Percentiles rank a stretch among this genome's conserved stretches.
Evolutionary conservation across 2,888 invertebrate genomes (phyloP).

Genomic region (Aporophyla nigra): DNA sequence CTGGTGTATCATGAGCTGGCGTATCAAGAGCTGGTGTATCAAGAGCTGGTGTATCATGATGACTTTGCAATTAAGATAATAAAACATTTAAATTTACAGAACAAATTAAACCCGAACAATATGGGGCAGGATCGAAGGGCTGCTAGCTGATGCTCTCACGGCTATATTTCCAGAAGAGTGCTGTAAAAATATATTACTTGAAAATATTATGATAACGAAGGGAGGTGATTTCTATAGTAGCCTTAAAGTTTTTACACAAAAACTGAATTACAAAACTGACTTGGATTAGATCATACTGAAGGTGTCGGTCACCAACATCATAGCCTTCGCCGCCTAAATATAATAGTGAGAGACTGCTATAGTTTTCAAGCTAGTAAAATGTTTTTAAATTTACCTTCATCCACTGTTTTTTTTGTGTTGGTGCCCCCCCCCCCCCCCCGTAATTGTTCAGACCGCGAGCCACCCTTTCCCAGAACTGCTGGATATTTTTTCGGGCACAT

Average conservation of each 20-base stretch:
- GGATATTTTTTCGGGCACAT: no score
- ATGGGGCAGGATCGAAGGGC: neutral
- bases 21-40: neutral
- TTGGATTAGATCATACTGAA: neutral
- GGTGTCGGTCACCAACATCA: neutral
- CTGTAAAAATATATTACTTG: neutral
- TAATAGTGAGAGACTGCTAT: neutral
- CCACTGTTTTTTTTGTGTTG: no score
- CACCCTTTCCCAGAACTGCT: no score
- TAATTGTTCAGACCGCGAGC: no score
- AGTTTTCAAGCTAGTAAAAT: no score
- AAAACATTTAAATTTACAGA: no score
- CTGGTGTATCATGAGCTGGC: neutral
- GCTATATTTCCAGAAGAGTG: neutral
- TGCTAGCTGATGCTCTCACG: neutral
- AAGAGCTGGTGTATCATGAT: neutral
- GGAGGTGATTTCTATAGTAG: neutral
- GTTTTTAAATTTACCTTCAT: no score
- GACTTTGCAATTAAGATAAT: neutral
- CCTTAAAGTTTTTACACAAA: neutral
- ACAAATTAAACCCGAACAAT: neutral
- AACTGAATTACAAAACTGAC: neutral
- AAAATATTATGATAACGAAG: neutral
- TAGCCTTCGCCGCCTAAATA: neutral
- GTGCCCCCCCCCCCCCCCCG: no score